Conservation (phyloP, 1,140 invertebrate species). For the Calosoma granatense region DNA sequence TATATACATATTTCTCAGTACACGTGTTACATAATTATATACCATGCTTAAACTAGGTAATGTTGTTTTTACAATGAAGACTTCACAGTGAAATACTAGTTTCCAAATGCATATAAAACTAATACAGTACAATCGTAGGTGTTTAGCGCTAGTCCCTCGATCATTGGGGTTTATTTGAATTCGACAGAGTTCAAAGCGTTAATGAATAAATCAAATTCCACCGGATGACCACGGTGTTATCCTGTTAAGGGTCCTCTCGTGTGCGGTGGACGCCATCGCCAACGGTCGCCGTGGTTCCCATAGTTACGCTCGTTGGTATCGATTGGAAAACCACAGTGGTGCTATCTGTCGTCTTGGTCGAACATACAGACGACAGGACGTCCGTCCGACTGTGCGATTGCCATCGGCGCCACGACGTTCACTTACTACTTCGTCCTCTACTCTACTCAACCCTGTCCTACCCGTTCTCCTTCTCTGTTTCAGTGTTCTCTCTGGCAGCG, state of each 20-base stretch:
- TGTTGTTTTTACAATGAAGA: not conserved
- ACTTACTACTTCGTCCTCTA: not conserved
- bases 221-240: not conserved
- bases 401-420: not conserved
- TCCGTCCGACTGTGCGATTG: not conserved
- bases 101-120: not conserved
- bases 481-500: not conserved
- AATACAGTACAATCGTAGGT: not conserved
- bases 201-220: not conserved
- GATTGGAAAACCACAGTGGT: not conserved
- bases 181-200: not conserved
- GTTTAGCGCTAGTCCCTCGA: no score
- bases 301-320: not conserved
- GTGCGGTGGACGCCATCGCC: conserved; percentile 1
- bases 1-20: no score
- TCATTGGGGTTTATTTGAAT: no score
- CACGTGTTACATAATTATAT: no score
- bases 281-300: not conserved
- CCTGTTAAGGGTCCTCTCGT: not conserved
- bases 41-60: no score
- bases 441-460: no score
- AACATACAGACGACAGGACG: not conserved
- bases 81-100: not conserved
- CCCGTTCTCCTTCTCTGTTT: not conserved
- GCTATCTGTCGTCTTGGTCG: not conserved